Percentiles rank a stretch among this genome's conserved stretches.
Evolutionary conservation across 2,888 invertebrate genomes (phyloP).

Genomic region (Stegophylla sp.): DNA sequence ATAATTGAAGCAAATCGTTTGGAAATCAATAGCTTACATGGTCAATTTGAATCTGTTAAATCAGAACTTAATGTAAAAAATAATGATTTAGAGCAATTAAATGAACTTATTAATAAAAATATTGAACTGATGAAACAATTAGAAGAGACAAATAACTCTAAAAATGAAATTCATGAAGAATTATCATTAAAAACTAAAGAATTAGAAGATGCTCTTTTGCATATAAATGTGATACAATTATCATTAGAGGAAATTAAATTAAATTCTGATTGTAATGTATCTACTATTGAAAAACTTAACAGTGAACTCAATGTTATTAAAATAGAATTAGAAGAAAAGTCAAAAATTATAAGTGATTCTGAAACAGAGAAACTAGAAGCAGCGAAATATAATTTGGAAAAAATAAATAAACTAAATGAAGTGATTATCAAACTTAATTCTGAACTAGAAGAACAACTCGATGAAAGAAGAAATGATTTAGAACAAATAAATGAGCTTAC

Average conservation of each 20-base stretch:
- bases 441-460: slow-evolving; percentile 14
- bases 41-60: not conserved
- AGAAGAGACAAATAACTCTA: not conserved
- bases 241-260: slow-evolving; percentile 5
- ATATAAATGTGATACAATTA: slow-evolving; percentile 15
- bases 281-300: slow-evolving; percentile 12
- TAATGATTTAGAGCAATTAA: not conserved
- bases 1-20: not conserved
- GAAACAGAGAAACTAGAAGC: not conserved
- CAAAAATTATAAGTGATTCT: not conserved
- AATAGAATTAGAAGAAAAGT: slow-evolving; percentile 10
- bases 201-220: slow-evolving; percentile 14
- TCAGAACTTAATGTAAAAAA: not conserved
- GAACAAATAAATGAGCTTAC: not conserved
- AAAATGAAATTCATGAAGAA: slow-evolving; percentile 7
- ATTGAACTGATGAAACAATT: not conserved
- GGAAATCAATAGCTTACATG: slow-evolving; percentile 25
- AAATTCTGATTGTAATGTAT: not conserved
- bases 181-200: slow-evolving; percentile 27
- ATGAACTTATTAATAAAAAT: not conserved
- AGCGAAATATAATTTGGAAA: not conserved
- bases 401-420: not conserved
- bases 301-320: slow-evolving; percentile 8
- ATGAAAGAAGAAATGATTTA: not conserved
- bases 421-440: not conserved